Conservation (phyloP, 2,113 vertebrate species). For the Epinephelus fuscoguttatus region DNA sequence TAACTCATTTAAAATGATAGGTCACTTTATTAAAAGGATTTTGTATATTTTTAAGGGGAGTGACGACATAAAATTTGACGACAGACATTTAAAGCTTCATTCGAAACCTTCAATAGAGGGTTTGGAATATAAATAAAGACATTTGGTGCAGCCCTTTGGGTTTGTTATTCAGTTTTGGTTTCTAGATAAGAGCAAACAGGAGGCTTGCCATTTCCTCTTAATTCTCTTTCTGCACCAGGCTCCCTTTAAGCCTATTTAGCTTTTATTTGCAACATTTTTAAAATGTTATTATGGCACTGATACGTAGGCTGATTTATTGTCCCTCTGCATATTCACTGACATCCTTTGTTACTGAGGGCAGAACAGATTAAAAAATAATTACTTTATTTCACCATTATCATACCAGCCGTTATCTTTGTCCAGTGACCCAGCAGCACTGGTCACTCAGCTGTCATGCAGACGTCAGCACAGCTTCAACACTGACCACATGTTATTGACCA, state of each 20-base stretch:
- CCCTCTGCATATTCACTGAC: conserved; percentile 2
- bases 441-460: conserved; percentile 41
- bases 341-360: neutral
- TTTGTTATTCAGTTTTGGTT: neutral
- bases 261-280: neutral
- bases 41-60: too few species aligned
- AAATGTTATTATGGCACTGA: neutral
- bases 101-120: too few species aligned
- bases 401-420: neutral
- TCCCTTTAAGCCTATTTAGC: neutral
- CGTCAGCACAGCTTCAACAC: conserved; percentile 38
- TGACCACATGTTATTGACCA: conserved; percentile 49
- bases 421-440: conserved; percentile 4
- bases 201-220: neutral
- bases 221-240: neutral
- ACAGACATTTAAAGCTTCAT: too few species aligned
- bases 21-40: too few species aligned
- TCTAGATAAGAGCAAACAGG: conserved; percentile 7
- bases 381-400: neutral
- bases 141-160: neutral
- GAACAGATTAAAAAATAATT: conserved; percentile 2
- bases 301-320: neutral
- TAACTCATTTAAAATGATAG: too few species aligned
- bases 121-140: too few species aligned
- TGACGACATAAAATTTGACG: too few species aligned